Evolutionary conservation across 2,888 invertebrate species (phyloP).

Genomic region (Mythimna loreyi): DNA sequence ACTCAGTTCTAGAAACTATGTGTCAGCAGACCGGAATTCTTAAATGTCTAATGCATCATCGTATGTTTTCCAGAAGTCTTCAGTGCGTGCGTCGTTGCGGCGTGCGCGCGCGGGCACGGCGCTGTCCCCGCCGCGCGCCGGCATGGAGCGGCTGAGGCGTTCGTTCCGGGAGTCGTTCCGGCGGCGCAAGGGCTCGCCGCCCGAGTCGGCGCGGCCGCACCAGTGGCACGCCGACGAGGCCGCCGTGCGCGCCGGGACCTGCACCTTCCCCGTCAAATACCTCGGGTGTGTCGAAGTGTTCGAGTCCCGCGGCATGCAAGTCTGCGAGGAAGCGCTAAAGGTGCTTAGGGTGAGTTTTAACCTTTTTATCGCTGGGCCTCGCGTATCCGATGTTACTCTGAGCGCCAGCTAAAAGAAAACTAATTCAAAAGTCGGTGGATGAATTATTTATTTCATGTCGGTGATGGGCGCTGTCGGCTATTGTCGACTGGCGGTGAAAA

Average conservation of each 20-base stretch:
- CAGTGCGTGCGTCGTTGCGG: conserved; percentile 87
- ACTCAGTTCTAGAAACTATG: too few species aligned
- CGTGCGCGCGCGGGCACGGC: conserved; percentile 87
- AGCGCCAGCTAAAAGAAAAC: conserved; percentile 51
- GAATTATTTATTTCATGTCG: conserved; percentile 50
- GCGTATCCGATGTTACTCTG: conserved; percentile 40
- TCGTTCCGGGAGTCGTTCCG: conserved; percentile 98
- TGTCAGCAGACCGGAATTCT: neutral
- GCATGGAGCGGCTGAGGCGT: conserved; percentile 96
- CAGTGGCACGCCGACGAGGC: conserved; percentile 99
- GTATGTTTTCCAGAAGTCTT: conserved; percentile 82
- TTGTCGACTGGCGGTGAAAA: conserved; percentile 61
- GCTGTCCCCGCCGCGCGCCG: conserved; percentile 89
- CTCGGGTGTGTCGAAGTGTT: conserved; percentile 99
- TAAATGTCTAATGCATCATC: conserved; percentile 9
- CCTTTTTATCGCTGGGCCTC: conserved; percentile 64
- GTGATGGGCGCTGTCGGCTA: conserved; percentile 60
- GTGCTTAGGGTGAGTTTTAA: conserved; percentile 95
- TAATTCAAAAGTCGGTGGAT: conserved; percentile 34
- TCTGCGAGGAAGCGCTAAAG: conserved; percentile 99
- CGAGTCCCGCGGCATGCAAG: conserved; percentile 99
- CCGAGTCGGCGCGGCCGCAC: conserved; percentile 98
- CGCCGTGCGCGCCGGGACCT: conserved; percentile 98
- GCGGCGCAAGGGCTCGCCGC: conserved; percentile 95
- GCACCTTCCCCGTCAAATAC: conserved; percentile 99